Conservation (phyloP, 2,113 vertebrate species). For the Ptilorrhoa leucosticta region DNA sequence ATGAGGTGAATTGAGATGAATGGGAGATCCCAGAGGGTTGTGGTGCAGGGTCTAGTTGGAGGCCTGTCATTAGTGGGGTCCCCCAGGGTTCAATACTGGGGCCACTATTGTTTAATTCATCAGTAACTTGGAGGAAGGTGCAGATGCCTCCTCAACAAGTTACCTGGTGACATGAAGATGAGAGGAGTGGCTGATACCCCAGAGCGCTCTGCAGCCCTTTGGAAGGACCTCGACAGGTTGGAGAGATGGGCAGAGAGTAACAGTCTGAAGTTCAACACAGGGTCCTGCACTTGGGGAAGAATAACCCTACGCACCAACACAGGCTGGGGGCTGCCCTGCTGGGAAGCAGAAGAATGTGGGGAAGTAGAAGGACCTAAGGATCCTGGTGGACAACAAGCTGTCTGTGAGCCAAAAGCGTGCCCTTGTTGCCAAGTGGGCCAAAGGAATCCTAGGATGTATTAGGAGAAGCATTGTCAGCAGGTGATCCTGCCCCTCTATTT, state of each 20-base stretch:
- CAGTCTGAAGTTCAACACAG: not conserved
- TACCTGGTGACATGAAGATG: not conserved
- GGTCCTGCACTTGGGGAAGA: not conserved
- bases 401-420: accelerated
- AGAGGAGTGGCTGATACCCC: not conserved
- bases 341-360: not conserved
- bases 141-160: not conserved
- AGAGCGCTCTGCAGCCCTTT: not conserved
- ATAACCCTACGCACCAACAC: not conserved
- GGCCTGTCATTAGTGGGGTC: too few relatives aligned
- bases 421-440: not conserved
- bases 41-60: not conserved
- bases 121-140: not conserved
- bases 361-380: not conserved
- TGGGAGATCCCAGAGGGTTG: not conserved
- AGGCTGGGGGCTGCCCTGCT: not conserved
- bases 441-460: not conserved
- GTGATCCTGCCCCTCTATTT: not conserved
- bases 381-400: not conserved
- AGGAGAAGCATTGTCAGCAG: not conserved
- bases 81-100: too few relatives aligned
- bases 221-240: not conserved
- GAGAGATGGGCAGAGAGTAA: not conserved
- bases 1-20: too few relatives aligned
- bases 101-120: not conserved